Evolutionary conservation across 2,888 invertebrate genomes (phyloP).

Genomic region (Cheilosia pagana): DNA sequence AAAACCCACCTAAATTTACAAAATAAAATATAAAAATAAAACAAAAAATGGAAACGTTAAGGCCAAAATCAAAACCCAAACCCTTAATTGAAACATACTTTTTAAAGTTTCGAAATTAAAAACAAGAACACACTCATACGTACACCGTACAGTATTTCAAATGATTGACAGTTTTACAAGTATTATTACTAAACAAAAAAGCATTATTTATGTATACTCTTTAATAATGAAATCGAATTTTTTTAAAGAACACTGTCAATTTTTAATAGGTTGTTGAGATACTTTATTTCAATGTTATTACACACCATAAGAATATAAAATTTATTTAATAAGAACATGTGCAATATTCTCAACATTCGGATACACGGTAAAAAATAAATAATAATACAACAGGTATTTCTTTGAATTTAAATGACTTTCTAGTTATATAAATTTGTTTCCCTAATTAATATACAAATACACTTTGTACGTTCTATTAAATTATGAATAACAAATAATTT

Average conservation of each 20-base stretch:
- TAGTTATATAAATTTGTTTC: not conserved
- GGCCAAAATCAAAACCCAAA: conserved; percentile 62
- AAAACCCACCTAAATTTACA: conserved; percentile 74
- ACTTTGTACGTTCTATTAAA: not conserved
- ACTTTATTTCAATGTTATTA: conserved; percentile 24
- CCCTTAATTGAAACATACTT: conserved; percentile 54
- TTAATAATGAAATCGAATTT: conserved; percentile 32
- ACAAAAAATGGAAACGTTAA: conserved; percentile 49
- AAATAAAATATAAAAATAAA: not conserved
- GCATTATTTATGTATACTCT: conserved; percentile 4
- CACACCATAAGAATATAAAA: not conserved
- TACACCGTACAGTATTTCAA: conserved; percentile 33
- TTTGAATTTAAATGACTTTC: too few relatives aligned
- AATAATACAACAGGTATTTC: not conserved
- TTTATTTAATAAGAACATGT: conserved; percentile 25
- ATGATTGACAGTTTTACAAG: conserved; percentile 4
- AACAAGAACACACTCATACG: conserved; percentile 11
- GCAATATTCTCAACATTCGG: conserved; percentile 57
- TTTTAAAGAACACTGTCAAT: conserved; percentile 49
- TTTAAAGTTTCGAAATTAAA: conserved; percentile 50
- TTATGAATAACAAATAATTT: conserved; percentile 30
- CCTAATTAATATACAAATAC: conserved; percentile 9
- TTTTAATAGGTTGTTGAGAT: conserved; percentile 61
- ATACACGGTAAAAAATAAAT: conserved; percentile 32
- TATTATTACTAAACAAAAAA: not conserved